These are phyloP conservation scores for Orbicella faveolata DNA, from an alignment of 64 coral and sea anemone species.

Conservation along the genomic window DNA sequence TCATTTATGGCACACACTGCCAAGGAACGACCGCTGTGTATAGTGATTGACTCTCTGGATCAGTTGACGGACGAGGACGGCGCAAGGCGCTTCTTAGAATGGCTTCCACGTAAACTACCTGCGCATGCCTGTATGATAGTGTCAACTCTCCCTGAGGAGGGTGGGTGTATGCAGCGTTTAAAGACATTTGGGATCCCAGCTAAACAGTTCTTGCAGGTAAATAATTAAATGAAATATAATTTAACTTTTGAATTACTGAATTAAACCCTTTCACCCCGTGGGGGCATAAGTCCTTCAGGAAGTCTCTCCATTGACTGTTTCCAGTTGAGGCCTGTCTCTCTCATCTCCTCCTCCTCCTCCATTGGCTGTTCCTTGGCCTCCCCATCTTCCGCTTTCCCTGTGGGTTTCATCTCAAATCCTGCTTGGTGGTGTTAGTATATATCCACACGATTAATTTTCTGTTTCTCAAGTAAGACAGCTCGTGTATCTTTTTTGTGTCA, in stretches of 20 bases:
- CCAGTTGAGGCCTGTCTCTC: too few species aligned
- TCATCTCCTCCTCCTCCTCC: too few species aligned
- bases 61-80: conserved; percentile 57
- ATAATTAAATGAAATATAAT: neutral
- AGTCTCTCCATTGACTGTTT: too few species aligned
- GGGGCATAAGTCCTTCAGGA: too few species aligned
- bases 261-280: too few species aligned
- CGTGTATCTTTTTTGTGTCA: too few species aligned
- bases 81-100: conserved; percentile 60
- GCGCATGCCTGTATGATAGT: conserved; percentile 50
- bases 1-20: conserved; percentile 31
- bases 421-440: too few species aligned
- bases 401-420: too few species aligned
- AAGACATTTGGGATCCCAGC: conserved; percentile 24
- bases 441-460: too few species aligned
- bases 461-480: too few species aligned
- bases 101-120: conserved; percentile 52
- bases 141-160: conserved; percentile 52
- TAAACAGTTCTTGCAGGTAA: conserved; percentile 50
- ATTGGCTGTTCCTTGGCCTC: too few species aligned
- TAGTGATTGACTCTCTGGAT: conserved; percentile 60
- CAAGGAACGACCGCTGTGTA: conserved; percentile 41
- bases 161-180: conserved; percentile 40
- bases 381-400: too few species aligned
- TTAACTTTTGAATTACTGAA: neutral